phyloP scores from a whole-genome alignment of 1,140 invertebrate species.

The Triops longicaudatus region DNA sequence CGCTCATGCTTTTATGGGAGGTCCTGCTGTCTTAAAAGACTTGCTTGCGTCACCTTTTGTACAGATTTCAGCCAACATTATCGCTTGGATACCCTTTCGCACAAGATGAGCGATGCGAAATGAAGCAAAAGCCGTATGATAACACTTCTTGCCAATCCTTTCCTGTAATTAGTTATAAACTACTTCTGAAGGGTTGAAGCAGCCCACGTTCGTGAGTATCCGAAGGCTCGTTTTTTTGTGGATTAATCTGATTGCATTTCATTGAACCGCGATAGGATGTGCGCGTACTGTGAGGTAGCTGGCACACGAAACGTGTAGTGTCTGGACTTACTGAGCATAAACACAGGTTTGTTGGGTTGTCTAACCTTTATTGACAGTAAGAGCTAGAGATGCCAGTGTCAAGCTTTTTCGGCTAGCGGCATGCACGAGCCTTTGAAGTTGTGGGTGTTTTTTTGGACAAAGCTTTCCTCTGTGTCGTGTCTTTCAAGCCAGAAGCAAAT shows the following conservation, averaged over 20 bases:
- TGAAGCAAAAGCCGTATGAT: background rate
- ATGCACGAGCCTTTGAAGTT: background rate
- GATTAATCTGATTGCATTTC: background rate
- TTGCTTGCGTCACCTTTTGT: background rate
- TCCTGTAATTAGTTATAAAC: background rate
- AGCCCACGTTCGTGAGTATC: no score
- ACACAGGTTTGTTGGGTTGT: background rate
- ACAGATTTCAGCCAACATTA: background rate
- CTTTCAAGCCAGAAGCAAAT: background rate
- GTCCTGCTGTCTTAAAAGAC: conserved; percentile 1
- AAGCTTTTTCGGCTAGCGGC: background rate
- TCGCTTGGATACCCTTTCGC: background rate
- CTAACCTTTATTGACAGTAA: conserved; percentile 5
- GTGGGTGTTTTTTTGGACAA: background rate
- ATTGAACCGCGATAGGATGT: background rate
- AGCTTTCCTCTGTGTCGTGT: background rate
- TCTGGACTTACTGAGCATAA: background rate
- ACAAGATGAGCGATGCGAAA: background rate
- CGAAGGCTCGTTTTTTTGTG: background rate
- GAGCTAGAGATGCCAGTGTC: background rate
- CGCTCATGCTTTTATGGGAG: background rate
- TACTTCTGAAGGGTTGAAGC: background rate
- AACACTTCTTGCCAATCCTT: background rate
- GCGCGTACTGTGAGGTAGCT: background rate
- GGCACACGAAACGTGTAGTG: background rate